These are phyloP conservation scores for Oryzaephilus surinamensis DNA, from an alignment of 1,140 invertebrate species.

Conservation along the genomic window DNA sequence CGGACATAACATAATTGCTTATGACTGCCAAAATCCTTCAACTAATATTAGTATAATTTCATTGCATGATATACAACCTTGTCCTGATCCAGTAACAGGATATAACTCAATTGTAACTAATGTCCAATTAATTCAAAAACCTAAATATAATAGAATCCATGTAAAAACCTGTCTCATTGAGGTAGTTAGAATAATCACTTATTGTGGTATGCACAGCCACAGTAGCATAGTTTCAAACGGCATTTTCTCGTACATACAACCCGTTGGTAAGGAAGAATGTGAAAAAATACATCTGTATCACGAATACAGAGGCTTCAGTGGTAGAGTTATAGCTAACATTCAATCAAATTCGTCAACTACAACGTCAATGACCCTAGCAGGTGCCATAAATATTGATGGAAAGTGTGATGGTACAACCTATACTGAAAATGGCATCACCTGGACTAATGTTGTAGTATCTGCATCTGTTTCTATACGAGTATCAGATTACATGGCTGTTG, in stretches of 20 bases:
- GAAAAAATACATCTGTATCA: conserved; percentile 1
- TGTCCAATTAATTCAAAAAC: conserved; percentile 1
- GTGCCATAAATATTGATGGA: not conserved
- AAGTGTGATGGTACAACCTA: conserved; percentile 4
- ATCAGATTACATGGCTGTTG: conserved; percentile 2
- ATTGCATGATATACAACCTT: conserved; percentile 1
- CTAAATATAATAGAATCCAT: not conserved
- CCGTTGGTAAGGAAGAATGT: conserved; percentile 3
- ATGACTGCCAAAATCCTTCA: conserved; percentile 5
- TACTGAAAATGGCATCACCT: conserved; percentile 4
- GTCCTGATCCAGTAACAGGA: not conserved
- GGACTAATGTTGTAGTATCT: conserved; percentile 8
- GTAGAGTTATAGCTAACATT: not conserved
- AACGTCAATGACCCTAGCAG: conserved; percentile 2
- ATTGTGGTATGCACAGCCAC: conserved; percentile 13
- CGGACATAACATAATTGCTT: conserved; percentile 8
- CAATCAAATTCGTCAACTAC: conserved; percentile 3
- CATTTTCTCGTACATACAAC: conserved; percentile 1
- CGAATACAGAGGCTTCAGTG: conserved; percentile 5
- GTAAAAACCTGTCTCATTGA: conserved; percentile 11
- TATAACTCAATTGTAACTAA: not conserved
- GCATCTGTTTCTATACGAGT: conserved; percentile 4
- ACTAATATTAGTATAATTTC: no score
- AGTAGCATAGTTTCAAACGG: not conserved
- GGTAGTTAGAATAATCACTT: conserved; percentile 7